A percentile compares a stretch with the other conserved stretches of the same genome.
These are phyloP conservation scores for Drosophila barbarae DNA, from an alignment of 2,888 invertebrate species.

Conservation along the genomic window DNA sequence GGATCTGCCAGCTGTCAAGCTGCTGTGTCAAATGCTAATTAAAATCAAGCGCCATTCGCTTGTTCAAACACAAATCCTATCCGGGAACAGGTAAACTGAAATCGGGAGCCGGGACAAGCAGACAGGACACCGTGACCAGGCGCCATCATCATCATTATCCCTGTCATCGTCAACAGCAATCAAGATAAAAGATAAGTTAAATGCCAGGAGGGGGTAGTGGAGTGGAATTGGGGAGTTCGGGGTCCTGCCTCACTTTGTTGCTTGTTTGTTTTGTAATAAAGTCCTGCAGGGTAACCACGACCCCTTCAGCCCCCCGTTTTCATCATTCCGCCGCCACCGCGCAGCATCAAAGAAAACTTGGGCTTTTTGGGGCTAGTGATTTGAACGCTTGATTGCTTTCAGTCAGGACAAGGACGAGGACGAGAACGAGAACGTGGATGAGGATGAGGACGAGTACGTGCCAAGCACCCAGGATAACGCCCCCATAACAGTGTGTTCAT, in stretches of 20 bases:
- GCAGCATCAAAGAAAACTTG: constrained; percentile 71
- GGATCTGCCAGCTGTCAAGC: constrained; percentile 62
- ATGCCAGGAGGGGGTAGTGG: constrained; percentile 48
- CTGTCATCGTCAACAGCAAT: constrained; percentile 75
- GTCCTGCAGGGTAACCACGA: constrained; percentile 47
- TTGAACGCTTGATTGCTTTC: constrained; percentile 74
- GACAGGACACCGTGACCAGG: constrained; percentile 31
- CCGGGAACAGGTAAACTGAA: constrained; percentile 43
- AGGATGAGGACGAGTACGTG: constrained; percentile 53
- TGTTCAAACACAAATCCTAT: constrained; percentile 58
- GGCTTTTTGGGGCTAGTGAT: constrained; percentile 63
- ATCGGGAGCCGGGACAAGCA: constrained; percentile 26
- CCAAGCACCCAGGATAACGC: constrained; percentile 58
- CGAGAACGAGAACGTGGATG: not conserved
- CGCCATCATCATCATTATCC: constrained; percentile 73
- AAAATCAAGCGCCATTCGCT: constrained; percentile 73
- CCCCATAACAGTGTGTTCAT: constrained; percentile 49
- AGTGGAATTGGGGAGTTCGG: constrained; percentile 11
- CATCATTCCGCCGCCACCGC: constrained; percentile 27
- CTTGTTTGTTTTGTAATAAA: constrained; percentile 74
- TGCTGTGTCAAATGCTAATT: constrained; percentile 75
- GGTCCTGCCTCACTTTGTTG: constrained; percentile 35
- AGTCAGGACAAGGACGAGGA: constrained; percentile 41
- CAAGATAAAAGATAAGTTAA: constrained; percentile 74
- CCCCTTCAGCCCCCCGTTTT: constrained; percentile 5